phyloP scores from a whole-genome alignment of 2,797 vertebrate species.

The Parambassis ranga region DNA sequence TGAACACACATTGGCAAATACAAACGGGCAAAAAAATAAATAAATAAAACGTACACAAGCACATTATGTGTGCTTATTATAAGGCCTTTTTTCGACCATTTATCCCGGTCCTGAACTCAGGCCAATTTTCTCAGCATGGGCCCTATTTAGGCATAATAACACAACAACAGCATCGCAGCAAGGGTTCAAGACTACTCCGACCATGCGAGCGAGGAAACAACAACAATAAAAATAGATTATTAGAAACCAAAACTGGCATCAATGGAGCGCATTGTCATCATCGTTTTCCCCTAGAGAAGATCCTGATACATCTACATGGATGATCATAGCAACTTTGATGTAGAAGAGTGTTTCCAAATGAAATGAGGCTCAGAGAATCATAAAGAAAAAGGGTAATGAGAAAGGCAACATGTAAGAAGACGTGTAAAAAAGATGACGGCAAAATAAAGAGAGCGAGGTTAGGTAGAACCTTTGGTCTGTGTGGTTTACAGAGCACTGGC shows the following conservation, averaged over 20 bases:
- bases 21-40: slow-evolving; percentile 32
- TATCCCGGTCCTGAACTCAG: slow-evolving; percentile 59
- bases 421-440: slow-evolving; percentile 17
- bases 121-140: slow-evolving; percentile 71
- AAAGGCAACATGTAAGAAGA: slow-evolving; percentile 15
- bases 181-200: slow-evolving; percentile 13
- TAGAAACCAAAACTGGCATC: slow-evolving; percentile 38
- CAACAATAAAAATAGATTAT: slow-evolving; percentile 37
- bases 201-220: not conserved
- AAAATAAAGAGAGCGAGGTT: slow-evolving; percentile 33
- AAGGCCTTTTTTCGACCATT: slow-evolving; percentile 64
- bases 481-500: slow-evolving; percentile 6
- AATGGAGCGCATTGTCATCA: slow-evolving; percentile 8
- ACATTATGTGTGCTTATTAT: slow-evolving; percentile 68
- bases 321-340: not conserved
- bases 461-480: slow-evolving; percentile 42
- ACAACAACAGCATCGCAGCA: slow-evolving; percentile 52
- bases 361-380: slow-evolving; percentile 25
- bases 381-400: slow-evolving; percentile 24
- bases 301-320: slow-evolving; percentile 18
- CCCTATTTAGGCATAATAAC: slow-evolving; percentile 62
- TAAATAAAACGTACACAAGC: slow-evolving; percentile 43
- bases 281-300: slow-evolving; percentile 4
- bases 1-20: slow-evolving; percentile 46
- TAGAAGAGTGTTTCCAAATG: not conserved